Evolutionary conservation across 2,113 vertebrate species (phyloP), one percentile per base, ranked within the genome.

Genomic region (Myotis lucifugus): DNA sequence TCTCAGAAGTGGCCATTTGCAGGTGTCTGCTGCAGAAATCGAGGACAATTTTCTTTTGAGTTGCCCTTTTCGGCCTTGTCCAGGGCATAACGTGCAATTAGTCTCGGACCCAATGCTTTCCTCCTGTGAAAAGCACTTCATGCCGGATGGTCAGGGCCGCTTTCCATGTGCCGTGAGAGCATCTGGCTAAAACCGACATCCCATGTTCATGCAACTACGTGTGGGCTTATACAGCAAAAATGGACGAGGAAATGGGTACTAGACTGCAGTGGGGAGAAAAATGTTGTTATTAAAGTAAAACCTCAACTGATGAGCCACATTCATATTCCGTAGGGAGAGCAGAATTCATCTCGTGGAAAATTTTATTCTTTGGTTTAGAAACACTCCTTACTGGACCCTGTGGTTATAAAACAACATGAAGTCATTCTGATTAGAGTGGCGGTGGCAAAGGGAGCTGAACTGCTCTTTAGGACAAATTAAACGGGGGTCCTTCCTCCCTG

Each of bases 251-350:
- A 91, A 42, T 37, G 54, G 1, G 93, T 48, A 10, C 70, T 70
- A 12, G 32, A 17, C 76, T 90, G 59, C 66, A 90, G 82, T 64
- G 88, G n/a, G 8, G 77, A 95, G 66, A 59, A 95, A 96, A 85
- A 48, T 88, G 77, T 82, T 78, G 76, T 84, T 32, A 93, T 96
- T 93, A 91, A 88, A 85, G 85, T 64, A 34, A 95, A 95, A 66
- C 59, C 88, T 78, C 91, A 90, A 69, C 17, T 64, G 56, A 52
- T 21, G 34, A 72, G 34, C 11, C 70, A 81, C 54, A 91, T 69
- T 89, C 96, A 90, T 83, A 88, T 84, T 73, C n/a, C 79, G 17
- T 83, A 74, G 13, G 59, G 76, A 67, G 15, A 81, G 66, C 46
- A 70, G 88, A 69, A 89, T 95, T 93, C 21, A 40, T 4, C 56